Evolutionary conservation across 1,140 invertebrate genomes (phyloP).

Genomic region (Nomia melanderi): DNA sequence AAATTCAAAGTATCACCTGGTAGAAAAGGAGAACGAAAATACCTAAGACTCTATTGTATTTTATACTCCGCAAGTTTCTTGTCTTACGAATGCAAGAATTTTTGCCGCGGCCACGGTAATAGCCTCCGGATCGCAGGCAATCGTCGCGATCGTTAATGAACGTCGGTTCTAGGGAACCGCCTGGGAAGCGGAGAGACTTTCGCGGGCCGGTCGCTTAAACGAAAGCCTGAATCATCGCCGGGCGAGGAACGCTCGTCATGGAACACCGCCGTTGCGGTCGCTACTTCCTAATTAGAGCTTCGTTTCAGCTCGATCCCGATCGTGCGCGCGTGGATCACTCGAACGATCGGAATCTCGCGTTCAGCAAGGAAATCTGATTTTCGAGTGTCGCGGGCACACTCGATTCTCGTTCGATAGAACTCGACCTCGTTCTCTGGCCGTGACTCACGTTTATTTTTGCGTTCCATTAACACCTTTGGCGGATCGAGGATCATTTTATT

Average conservation of each 20-base stretch:
- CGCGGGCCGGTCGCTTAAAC: conserved; percentile 6
- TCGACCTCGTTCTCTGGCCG: not conserved
- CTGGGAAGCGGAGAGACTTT: not conserved
- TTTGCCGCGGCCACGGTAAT: too few relatives aligned
- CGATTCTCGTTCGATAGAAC: not conserved
- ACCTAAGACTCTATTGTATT: too few relatives aligned
- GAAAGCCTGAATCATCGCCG: conserved; percentile 20
- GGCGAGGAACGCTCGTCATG: conserved; percentile 9
- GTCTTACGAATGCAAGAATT: too few relatives aligned
- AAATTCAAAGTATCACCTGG: too few relatives aligned
- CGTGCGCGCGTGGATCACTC: too few relatives aligned
- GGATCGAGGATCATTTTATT: not conserved
- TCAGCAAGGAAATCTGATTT: too few relatives aligned
- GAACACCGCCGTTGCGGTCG: not conserved
- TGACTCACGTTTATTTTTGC: not conserved
- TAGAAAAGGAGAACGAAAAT: too few relatives aligned
- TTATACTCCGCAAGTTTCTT: too few relatives aligned
- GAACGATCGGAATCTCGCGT: too few relatives aligned
- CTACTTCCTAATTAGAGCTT: not conserved
- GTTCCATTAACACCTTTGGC: not conserved
- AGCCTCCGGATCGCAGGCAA: too few relatives aligned
- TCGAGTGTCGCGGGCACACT: too few relatives aligned
- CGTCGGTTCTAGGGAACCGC: not conserved
- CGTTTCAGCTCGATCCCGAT: not conserved
- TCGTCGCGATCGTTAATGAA: not conserved